Base-by-base conservation (phyloP, 30 jellyfish, hydroid and myxozoan species). In the Calvadosia cruxmelitensis region DNA sequence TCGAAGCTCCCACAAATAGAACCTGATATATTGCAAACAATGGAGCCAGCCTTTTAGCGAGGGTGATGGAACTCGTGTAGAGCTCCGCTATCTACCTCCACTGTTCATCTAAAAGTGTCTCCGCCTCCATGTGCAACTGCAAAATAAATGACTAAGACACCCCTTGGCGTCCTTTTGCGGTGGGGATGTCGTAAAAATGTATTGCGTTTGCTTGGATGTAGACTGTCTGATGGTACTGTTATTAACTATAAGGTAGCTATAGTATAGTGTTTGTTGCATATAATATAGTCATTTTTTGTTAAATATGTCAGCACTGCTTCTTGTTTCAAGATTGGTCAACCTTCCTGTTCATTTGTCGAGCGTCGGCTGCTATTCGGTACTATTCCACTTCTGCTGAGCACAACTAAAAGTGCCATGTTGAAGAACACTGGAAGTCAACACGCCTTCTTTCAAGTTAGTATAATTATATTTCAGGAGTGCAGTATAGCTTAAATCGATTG, bases 351-450 rank as follows among this genome's bases (percentile, higher is more conserved):
- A 2, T 87, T 87, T 52, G 87, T 80, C 30, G 96, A 87, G 70
- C 84, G 93, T 3, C 93, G 94, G 0, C 73, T 87, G 51, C 62
- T 87, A 89, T 80, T 87, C 67, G 96, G 96, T 3, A 73, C 94
- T 31, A 79, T 87, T 27, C 96, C 96, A 27, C 81, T 87, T 27
- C 74, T 77, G 34, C 72, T 87, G 29, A 82, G 50, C 49, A 87
- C 94, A 49, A 53, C 81, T 3, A 61, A 84, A 27, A 69, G 83
- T 2, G 94, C 94, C 3, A 72, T 29, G 31, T 42, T 87, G 62
- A 79, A 80, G 69, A 87, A 87, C 78, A 77, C 94, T 27, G 68
- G 96, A 12, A 73, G 64, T 31, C 79, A 80, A 30, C 96, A 87
- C 51, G 94, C 96, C 0, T 87, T 51, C 71, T 87, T 87, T 36